These are phyloP conservation scores for Cynopterus sphinx DNA, from an alignment of 2,797 vertebrate genomes.

Conservation along the genomic window DNA sequence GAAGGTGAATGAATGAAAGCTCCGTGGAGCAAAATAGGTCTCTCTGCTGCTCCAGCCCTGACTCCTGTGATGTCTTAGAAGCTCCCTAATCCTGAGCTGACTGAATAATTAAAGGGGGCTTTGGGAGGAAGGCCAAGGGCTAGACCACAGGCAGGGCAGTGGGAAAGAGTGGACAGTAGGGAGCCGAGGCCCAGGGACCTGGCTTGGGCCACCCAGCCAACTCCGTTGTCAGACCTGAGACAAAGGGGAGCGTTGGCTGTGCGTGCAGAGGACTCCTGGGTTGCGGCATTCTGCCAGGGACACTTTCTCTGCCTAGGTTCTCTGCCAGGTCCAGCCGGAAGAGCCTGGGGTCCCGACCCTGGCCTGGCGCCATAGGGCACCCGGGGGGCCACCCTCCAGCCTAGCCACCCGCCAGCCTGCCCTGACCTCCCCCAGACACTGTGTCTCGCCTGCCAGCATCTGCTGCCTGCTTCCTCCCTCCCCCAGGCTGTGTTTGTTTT, in stretches of 20 bases:
- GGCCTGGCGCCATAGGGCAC: slow-evolving; percentile 45
- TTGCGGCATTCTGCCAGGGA: neutral
- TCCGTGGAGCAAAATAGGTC: accelerated
- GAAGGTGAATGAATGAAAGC: neutral
- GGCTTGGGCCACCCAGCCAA: neutral
- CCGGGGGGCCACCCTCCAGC: neutral
- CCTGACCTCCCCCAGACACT: neutral
- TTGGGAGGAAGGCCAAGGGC: neutral
- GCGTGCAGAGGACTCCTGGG: neutral
- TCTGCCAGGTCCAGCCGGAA: neutral
- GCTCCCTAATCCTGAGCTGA: neutral
- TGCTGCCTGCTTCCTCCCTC: slow-evolving; percentile 60
- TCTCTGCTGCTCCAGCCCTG: too few species aligned
- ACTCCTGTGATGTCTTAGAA: neutral
- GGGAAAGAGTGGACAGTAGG: too few species aligned
- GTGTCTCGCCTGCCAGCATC: slow-evolving; percentile 10
- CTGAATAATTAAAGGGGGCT: too few species aligned
- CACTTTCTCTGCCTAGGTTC: neutral
- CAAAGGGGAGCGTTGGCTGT: accelerated
- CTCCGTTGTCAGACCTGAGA: neutral
- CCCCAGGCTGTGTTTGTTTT: slow-evolving; percentile 51
- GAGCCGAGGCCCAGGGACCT: neutral
- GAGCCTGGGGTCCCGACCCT: neutral
- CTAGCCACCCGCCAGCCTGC: neutral
- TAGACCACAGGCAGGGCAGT: neutral